Base-by-base conservation (phyloP, 2,888 invertebrate genomes). In the Torymus auratus region DNA sequence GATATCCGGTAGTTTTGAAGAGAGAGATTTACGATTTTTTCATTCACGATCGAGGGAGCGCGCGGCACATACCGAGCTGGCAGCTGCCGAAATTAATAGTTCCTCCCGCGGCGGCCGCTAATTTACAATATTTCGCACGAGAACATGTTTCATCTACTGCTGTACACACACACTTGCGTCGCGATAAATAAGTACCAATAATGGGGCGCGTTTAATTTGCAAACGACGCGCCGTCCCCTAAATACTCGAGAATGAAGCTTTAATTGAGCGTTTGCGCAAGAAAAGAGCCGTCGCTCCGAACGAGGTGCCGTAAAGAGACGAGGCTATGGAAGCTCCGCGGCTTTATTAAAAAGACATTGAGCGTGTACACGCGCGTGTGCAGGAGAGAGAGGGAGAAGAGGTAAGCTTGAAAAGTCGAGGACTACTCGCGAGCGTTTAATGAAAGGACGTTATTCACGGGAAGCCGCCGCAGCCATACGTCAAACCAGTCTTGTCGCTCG, bases 11-110 rank as follows among this genome's bases (percentile, higher is more conserved):
- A 78, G 81, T 81, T 78, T 74, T 15, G 20, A 41, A 41, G 10
- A 10, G 10, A 10, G 68, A 77, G 73, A 81, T 81, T 81, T 81
- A 81, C 70, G 81, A 65, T 78, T 72, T 80, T 67, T 72, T 67
- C 56, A 60, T 71, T 56, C 68, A 20, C n/a, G 10, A 68, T 20
- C 41, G 58, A 13, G 28, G 41, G 41, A 41, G n/a, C 60, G 12
- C 41, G 41, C 41, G 41, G 41, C 41, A 41, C 41, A 41, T 41
- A 7, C 41, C 41, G 7, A 41, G 7, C 41, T 41, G 41, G 41
- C 52, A 28, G 15, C 10, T 20, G 3, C n/a, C 62, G 23, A 65
- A 76, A 80, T 75, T 55, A 71, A 80, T 71, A 65, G 80, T 41
- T 75, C 20, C 61, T 62, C 61, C 11, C 7, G 13, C 20, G 20